Evolutionary conservation across 2,797 vertebrate genomes (phyloP), one percentile per base, ranked within the genome.

Genomic region (Lates japonicus): DNA sequence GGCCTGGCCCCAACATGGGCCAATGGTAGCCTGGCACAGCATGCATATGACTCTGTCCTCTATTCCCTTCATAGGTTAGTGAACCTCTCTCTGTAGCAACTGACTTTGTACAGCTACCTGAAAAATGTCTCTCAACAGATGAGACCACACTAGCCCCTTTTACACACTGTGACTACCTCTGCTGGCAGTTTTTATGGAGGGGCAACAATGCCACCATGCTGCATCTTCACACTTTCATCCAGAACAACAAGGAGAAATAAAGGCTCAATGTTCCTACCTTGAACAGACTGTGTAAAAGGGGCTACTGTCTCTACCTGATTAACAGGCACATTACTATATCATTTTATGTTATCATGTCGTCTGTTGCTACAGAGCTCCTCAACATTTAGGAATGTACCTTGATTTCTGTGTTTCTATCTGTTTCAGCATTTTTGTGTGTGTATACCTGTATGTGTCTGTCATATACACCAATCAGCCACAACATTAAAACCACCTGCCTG

Each of bases 11-110:
- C 29, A 87, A 25, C 70, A n/a, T n/a, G n/a, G 62, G 84, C 81
- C 8, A 95, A 95, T 42, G 93, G 93, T 73, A 95, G 95, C 2
- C 89, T 97, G 86, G 95, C 96, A 78, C 94, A 95, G 0, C 90
- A 96, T 61, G 95, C 97, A 0, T 96, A 96, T 74, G 97, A 98
- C 84, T 98, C 88, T 98, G 91, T 97, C 98, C 0, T 97, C 97
- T 58, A 98, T 99, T 70, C 98, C 98, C 35, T 99, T 97, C 92
- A 98, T 98, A 82, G 98, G 98, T 99, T 88, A 96, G 98, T 96
- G 41, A 69, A 14, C 25, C 81, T 62, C 35, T 51, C 48, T 82
- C 48, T 76, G 39, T 39, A 74, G 66, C 55, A 42, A 51, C 66
- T 37, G 80, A 83, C 55, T 61, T n/a, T 12, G 33, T 22, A 14